phyloP scores from a whole-genome alignment of 1,140 invertebrate species.

The Neodiprion fabricii region DNA sequence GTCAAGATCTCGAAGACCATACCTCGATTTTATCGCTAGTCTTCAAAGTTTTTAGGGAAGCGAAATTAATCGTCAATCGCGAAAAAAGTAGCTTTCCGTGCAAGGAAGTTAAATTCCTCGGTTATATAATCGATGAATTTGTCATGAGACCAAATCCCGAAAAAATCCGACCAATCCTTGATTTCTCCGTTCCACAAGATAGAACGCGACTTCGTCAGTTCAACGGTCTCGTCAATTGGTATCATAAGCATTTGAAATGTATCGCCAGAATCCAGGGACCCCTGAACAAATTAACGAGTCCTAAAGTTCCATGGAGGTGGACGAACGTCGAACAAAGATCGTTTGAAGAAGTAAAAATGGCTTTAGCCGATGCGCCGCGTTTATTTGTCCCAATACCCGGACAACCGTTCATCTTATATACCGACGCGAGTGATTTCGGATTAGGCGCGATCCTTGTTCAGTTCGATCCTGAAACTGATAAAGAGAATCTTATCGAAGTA shows the following conservation, averaged over 20 bases:
- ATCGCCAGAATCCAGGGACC: slow-evolving; percentile 17
- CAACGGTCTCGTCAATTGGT: slow-evolving; percentile 15
- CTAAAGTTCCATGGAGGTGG: slow-evolving; percentile 21
- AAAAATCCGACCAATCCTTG: not conserved
- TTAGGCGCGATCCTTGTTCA: slow-evolving; percentile 20
- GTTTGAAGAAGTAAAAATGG: slow-evolving; percentile 21
- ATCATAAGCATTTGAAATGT: not conserved
- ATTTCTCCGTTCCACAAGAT: not conserved
- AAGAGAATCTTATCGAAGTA: not conserved
- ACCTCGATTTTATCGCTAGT: slow-evolving; percentile 14
- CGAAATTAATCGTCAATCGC: slow-evolving; percentile 14
- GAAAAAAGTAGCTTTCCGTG: slow-evolving; percentile 22
- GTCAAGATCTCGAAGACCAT: slow-evolving; percentile 25
- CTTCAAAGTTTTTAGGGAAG: slow-evolving; percentile 16
- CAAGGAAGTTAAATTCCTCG: slow-evolving; percentile 22
- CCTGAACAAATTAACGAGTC: slow-evolving; percentile 8
- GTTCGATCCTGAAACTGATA: not conserved
- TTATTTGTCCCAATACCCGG: slow-evolving; percentile 17
- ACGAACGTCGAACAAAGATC: slow-evolving; percentile 23
- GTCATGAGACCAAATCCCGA: slow-evolving; percentile 19
- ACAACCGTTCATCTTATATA: slow-evolving; percentile 20
- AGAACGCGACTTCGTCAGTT: slow-evolving; percentile 7
- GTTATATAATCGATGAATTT: slow-evolving; percentile 25
- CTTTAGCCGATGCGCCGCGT: slow-evolving; percentile 12
- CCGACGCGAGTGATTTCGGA: slow-evolving; percentile 19